Evolutionary conservation across 2,888 invertebrate species (phyloP).

Genomic region (Drosophila picticornis): DNA sequence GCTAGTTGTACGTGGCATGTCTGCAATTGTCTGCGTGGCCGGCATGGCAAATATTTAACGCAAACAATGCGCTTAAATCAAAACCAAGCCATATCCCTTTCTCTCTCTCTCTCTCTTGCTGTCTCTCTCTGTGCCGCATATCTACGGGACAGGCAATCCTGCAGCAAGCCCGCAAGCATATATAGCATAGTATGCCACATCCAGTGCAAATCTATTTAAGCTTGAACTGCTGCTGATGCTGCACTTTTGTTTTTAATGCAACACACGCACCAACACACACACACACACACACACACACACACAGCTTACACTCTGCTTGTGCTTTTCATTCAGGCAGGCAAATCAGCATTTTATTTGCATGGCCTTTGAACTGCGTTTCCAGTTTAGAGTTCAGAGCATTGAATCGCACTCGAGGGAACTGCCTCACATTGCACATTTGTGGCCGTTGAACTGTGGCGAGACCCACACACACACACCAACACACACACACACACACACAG

Average conservation of each 20-base stretch:
- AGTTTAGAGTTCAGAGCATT: constrained; percentile 47
- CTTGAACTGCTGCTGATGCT: constrained; percentile 56
- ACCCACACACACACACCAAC: constrained; percentile 25
- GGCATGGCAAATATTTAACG: constrained; percentile 78
- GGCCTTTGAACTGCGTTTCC: constrained; percentile 60
- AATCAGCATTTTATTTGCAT: constrained; percentile 70
- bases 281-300: background rate
- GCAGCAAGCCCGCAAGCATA: constrained; percentile 4
- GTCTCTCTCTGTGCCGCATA: constrained; percentile 53
- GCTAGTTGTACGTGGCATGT: constrained; percentile 61
- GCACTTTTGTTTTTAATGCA: constrained; percentile 56
- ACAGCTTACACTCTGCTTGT: background rate
- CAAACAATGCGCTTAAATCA: constrained; percentile 80
- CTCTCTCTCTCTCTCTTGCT: background rate
- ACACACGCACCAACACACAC: background rate
- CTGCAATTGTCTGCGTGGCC: constrained; percentile 76
- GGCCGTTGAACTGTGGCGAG: constrained; percentile 72
- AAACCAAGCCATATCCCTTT: constrained; percentile 69
- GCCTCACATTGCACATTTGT: constrained; percentile 50
- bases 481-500: constrained; percentile 15
- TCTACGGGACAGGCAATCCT: constrained; percentile 58
- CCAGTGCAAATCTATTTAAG: constrained; percentile 62
- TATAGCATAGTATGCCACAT: background rate
- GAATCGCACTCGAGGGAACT: constrained; percentile 71
- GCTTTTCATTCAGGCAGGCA: constrained; percentile 43